phyloP scores from a whole-genome alignment of 2,113 vertebrate genomes.

The Anoplopoma fimbria region DNA sequence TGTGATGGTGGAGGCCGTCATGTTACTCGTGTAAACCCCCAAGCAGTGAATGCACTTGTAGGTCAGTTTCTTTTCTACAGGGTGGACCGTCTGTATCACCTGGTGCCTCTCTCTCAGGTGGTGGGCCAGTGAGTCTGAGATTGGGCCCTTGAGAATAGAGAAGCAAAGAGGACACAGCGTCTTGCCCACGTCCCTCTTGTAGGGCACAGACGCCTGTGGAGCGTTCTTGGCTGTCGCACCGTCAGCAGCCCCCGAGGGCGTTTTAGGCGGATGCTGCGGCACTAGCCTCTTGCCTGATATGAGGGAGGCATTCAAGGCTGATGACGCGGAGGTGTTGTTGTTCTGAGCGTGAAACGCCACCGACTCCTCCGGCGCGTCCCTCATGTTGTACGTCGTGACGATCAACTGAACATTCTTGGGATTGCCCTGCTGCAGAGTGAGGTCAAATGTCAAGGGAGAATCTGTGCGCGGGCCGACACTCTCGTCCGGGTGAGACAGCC shows the following conservation, averaged over 20 bases:
- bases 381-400: constrained; percentile 97
- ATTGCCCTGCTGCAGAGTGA: constrained; percentile 97
- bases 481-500: constrained; percentile 92
- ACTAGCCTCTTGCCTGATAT: constrained; percentile 85
- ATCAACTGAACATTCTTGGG: constrained; percentile 98
- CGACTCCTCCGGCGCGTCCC: constrained; percentile 94
- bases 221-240: constrained; percentile 84
- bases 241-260: constrained; percentile 81
- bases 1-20: constrained; percentile 98
- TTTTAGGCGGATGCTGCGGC: constrained; percentile 85
- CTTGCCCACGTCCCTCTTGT: constrained; percentile 97
- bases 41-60: constrained; percentile 99
- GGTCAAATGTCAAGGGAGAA: constrained; percentile 96
- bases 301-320: constrained; percentile 82
- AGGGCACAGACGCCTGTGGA: constrained; percentile 93
- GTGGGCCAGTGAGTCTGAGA: constrained; percentile 96
- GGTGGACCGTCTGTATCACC: constrained; percentile 98
- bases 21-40: constrained; percentile 98
- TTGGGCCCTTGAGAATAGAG: constrained; percentile 97
- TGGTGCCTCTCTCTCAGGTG: constrained; percentile 96
- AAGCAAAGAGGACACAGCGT: constrained; percentile 98
- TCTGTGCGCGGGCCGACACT: constrained; percentile 94
- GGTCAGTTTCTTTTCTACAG: constrained; percentile 97
- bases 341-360: constrained; percentile 96
- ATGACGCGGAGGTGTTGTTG: constrained; percentile 74